These are phyloP conservation scores for Clarias fuscus DNA, from an alignment of 2,797 vertebrate species.

Conservation along the genomic window DNA sequence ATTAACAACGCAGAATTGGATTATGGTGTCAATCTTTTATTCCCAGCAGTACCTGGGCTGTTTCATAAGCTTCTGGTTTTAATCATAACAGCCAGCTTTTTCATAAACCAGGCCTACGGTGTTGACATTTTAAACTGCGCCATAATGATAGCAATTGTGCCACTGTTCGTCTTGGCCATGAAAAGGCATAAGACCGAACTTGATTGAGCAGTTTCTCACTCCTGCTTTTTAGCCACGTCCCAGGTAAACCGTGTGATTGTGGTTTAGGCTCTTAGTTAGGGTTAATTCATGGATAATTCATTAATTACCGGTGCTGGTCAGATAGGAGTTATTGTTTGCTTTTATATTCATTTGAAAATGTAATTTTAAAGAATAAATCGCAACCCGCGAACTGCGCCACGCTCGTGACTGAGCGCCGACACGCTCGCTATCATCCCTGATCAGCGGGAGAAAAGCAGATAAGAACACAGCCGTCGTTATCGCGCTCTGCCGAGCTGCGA, in stretches of 20 bases:
- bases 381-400: not conserved
- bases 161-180: not conserved
- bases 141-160: constrained; percentile 6
- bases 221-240: not conserved
- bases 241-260: constrained; percentile 22
- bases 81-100: constrained; percentile 9
- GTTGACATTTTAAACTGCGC: constrained; percentile 7
- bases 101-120: not conserved
- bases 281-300: not conserved
- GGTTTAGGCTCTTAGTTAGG: not conserved
- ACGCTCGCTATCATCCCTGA: not conserved
- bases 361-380: not conserved
- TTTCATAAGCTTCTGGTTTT: constrained; percentile 19
- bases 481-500: not conserved
- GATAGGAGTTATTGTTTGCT: not conserved
- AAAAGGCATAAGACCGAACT: not conserved
- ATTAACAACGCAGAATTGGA: constrained; percentile 17
- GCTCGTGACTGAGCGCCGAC: not conserved
- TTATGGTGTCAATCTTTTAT: constrained; percentile 13
- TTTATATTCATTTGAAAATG: not conserved
- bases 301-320: too few relatives aligned
- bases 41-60: constrained; percentile 2
- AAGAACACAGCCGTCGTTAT: constrained; percentile 16
- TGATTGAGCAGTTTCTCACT: constrained; percentile 26
- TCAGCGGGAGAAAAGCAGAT: not conserved